Conservation (phyloP, 2,797 vertebrate genomes). For the Heterohyrax brucei region DNA sequence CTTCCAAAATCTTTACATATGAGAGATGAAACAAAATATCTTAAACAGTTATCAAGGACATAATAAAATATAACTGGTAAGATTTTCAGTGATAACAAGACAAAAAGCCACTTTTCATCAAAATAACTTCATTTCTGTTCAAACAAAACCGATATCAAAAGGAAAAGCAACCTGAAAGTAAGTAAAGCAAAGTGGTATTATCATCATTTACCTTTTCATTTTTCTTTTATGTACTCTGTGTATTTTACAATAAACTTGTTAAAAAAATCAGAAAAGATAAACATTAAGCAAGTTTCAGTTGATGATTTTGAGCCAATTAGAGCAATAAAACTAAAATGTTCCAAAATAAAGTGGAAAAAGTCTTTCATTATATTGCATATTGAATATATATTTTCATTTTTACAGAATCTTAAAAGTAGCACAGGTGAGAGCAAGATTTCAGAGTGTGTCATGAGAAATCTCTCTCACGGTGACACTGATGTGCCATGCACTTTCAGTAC, state of each 20-base stretch:
- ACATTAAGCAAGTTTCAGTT: not conserved
- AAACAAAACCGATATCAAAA: slow-evolving; percentile 21
- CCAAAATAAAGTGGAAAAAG: not conserved
- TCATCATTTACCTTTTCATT: not conserved
- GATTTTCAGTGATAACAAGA: slow-evolving; percentile 13
- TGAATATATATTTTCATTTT: slow-evolving; percentile 31
- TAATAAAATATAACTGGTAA: slow-evolving; percentile 7
- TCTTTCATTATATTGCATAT: not conserved
- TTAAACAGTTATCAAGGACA: not conserved
- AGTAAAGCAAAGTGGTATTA: slow-evolving; percentile 2
- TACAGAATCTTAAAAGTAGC: not conserved
- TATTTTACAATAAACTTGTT: not conserved
- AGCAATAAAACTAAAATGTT: not conserved
- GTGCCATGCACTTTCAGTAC: not conserved
- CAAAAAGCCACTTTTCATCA: not conserved
- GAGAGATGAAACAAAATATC: not conserved
- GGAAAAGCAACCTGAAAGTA: not conserved
- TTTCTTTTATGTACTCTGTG: not conserved
- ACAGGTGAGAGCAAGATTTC: slow-evolving; percentile 24
- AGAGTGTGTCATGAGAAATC: not conserved
- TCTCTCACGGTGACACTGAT: not conserved
- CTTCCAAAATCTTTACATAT: no score
- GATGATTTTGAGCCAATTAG: not conserved
- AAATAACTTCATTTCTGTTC: not conserved
- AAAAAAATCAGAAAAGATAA: not conserved